Percentiles rank a stretch among this genome's conserved stretches.
Evolutionary conservation across 2,797 vertebrate genomes (phyloP).

Genomic region (Epinephelus malabaricus): DNA sequence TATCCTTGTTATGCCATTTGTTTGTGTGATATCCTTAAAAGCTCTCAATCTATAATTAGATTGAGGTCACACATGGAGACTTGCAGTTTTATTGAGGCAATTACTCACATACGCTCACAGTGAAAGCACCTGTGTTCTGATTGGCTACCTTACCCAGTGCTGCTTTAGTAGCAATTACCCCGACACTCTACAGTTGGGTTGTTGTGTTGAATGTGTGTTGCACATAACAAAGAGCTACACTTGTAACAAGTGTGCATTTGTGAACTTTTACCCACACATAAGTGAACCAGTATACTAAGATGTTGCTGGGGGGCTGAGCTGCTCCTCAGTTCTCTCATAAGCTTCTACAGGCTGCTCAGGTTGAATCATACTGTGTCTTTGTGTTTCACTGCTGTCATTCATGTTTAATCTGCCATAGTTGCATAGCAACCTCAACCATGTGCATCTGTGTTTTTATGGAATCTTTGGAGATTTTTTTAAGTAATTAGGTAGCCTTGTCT

Average conservation of each 20-base stretch:
- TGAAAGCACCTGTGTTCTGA: conserved; percentile 35
- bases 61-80: conserved; percentile 32
- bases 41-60: conserved; percentile 57
- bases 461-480: conserved; percentile 5
- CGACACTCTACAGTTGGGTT: neutral
- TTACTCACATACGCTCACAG: conserved; percentile 35
- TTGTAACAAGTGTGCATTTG: conserved; percentile 3
- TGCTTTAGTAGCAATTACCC: conserved; percentile 12
- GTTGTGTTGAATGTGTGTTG: conserved; percentile 8
- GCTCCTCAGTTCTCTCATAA: conserved; percentile 24
- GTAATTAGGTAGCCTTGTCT: neutral
- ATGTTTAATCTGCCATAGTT: conserved; percentile 43
- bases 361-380: conserved; percentile 8
- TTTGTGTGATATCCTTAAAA: conserved; percentile 53
- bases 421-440: conserved; percentile 34
- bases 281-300: conserved; percentile 30
- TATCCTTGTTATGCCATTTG: conserved; percentile 20
- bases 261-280: conserved; percentile 16
- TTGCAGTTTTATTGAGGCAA: conserved; percentile 50
- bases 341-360: conserved; percentile 31
- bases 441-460: conserved; percentile 25
- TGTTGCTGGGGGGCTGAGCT: conserved; percentile 17
- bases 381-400: neutral
- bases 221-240: conserved; percentile 2
- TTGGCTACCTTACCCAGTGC: conserved; percentile 4